A percentile compares a stretch with the other conserved stretches of the same genome.
phyloP scores from a whole-genome alignment of 2,888 invertebrate genomes.

The Oithona nana region DNA sequence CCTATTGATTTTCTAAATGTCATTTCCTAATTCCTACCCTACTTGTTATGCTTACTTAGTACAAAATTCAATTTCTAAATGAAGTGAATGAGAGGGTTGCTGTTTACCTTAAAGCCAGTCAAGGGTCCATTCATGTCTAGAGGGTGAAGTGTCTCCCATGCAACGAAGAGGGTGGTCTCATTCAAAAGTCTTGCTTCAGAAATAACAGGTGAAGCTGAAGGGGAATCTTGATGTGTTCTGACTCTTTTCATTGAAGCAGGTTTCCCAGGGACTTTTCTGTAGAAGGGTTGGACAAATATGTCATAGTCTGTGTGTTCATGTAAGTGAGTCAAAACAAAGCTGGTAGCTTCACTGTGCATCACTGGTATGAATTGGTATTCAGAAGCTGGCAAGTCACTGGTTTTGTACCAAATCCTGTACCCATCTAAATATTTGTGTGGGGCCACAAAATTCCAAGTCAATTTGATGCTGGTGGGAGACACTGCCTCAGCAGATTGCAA shows the following conservation, averaged over 20 bases:
- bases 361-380: not conserved
- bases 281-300: conserved; percentile 11
- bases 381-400: not conserved
- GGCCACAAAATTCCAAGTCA: not conserved
- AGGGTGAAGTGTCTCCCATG: not conserved
- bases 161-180: conserved; percentile 1
- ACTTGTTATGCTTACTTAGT: too few relatives aligned
- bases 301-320: conserved; percentile 11
- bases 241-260: conserved; percentile 5
- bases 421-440: not conserved
- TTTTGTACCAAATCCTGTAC: conserved; percentile 7
- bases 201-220: conserved; percentile 1
- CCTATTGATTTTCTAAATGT: too few relatives aligned
- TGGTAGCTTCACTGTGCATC: not conserved
- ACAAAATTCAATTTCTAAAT: too few relatives aligned
- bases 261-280: not conserved
- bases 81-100: too few relatives aligned
- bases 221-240: conserved; percentile 1
- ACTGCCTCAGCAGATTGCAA: not conserved
- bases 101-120: conserved; percentile 12
- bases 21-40: too few relatives aligned
- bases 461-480: not conserved
- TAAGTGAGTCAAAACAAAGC: not conserved
- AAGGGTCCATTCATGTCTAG: conserved; percentile 11
- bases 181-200: conserved; percentile 3